These are phyloP conservation scores for Mycteria americana DNA, from an alignment of 2,797 vertebrate species.

Conservation along the genomic window DNA sequence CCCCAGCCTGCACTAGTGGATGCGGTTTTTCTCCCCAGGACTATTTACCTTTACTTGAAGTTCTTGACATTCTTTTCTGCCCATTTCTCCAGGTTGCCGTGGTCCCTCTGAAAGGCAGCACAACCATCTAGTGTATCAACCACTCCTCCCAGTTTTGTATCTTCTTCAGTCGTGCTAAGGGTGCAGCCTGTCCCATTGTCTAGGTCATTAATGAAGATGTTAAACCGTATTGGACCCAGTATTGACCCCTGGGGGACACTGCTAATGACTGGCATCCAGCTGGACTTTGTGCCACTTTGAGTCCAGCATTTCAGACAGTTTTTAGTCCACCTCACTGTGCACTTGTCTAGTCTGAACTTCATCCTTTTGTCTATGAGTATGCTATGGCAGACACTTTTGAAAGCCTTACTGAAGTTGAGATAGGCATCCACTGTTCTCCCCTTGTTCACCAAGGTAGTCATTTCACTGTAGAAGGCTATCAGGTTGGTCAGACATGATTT, in stretches of 20 bases:
- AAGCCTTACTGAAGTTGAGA: not conserved
- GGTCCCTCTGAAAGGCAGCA: not conserved
- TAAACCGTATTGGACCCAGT: not conserved
- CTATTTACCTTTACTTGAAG: not conserved
- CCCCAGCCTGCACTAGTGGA: not conserved
- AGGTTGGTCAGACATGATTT: not conserved
- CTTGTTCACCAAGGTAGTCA: not conserved
- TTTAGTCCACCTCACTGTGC: not conserved
- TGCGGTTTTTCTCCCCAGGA: not conserved
- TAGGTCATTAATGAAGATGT: not conserved
- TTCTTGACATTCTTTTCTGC: not conserved
- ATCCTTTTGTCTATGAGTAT: not conserved
- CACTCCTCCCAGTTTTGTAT: not conserved
- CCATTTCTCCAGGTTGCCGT: not conserved
- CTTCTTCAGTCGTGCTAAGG: not conserved
- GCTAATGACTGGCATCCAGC: not conserved
- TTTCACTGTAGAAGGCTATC: not conserved
- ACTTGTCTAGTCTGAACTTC: not conserved
- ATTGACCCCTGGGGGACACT: not conserved
- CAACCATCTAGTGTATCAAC: not conserved
- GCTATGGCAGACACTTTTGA: not conserved
- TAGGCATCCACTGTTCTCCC: not conserved
- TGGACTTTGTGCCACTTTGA: not conserved
- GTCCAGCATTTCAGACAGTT: not conserved
- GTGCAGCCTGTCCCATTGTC: not conserved